Conservation (phyloP, 2,797 vertebrate genomes). For the Pampus argenteus region DNA sequence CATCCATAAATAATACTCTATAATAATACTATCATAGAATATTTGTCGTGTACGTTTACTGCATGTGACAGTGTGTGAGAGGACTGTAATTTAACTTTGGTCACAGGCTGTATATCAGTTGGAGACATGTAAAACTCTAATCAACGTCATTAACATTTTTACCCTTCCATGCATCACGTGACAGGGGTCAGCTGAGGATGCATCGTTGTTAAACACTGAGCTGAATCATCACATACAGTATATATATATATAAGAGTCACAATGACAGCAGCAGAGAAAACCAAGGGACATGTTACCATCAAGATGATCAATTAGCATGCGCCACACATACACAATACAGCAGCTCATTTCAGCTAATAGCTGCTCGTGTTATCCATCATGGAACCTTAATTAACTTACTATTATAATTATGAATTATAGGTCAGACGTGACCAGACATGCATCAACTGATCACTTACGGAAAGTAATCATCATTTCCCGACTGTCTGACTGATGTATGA, state of each 20-base stretch:
- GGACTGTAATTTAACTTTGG: too few species aligned
- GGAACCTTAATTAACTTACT: conserved; percentile 59
- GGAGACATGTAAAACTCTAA: not conserved
- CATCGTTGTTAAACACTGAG: too few species aligned
- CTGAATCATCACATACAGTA: too few species aligned
- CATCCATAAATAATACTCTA: too few species aligned
- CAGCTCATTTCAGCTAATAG: conserved; percentile 39
- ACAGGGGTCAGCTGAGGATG: too few species aligned
- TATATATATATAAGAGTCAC: too few species aligned
- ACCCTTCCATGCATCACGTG: not conserved
- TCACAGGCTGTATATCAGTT: too few species aligned
- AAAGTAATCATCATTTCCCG: conserved; percentile 9
- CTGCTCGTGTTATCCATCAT: conserved; percentile 22
- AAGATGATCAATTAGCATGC: conserved; percentile 36
- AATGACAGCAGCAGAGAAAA: conserved; percentile 20
- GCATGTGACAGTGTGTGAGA: too few species aligned
- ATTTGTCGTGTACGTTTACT: too few species aligned
- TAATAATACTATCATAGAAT: too few species aligned
- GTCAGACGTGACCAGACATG: conserved; percentile 70
- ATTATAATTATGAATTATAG: conserved; percentile 65
- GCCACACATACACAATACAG: conserved; percentile 21
- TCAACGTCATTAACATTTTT: not conserved
- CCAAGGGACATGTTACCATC: conserved; percentile 15
- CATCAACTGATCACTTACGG: conserved; percentile 41
- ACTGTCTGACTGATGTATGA: not conserved